These are phyloP conservation scores for Chalcis sispes DNA, from an alignment of 2,888 invertebrate genomes.

Conservation along the genomic window DNA sequence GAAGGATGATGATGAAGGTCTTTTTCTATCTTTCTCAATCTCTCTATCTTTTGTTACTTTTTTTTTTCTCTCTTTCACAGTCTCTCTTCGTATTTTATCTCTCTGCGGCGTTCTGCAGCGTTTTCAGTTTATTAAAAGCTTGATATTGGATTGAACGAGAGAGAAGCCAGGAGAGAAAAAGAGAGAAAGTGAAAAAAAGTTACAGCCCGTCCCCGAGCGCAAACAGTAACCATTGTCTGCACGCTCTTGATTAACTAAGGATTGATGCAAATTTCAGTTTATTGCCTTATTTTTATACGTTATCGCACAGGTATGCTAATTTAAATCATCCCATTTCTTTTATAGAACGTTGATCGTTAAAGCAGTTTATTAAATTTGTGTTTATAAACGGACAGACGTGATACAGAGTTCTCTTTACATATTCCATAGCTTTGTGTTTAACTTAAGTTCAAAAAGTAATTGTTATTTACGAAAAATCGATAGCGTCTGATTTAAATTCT, in stretches of 20 bases:
- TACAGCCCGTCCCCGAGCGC: neutral
- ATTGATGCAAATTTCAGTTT: neutral
- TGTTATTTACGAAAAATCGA: too few relatives aligned
- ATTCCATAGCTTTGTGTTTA: too few relatives aligned
- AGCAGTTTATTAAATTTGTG: too few relatives aligned
- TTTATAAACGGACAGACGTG: too few relatives aligned
- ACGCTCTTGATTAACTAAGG: neutral
- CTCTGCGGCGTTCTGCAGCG: neutral
- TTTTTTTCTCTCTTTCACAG: neutral
- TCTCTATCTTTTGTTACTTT: neutral
- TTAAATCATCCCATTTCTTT: neutral
- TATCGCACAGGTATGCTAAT: neutral
- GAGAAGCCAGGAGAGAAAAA: too few relatives aligned
- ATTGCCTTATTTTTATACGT: neutral
- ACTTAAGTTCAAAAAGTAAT: too few relatives aligned
- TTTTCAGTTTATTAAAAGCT: slow-evolving; percentile 14
- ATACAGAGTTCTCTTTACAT: too few relatives aligned
- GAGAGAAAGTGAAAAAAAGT: too few relatives aligned
- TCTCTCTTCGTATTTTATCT: too few relatives aligned
- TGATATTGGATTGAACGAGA: neutral
- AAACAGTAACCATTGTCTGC: neutral
- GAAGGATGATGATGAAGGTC: slow-evolving; percentile 13
- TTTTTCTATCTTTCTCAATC: neutral
- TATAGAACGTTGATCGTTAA: too few relatives aligned
- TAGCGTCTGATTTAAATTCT: too few relatives aligned